Base-by-base conservation (phyloP, 2,113 vertebrate genomes). In the Syngnathus scovelli region DNA sequence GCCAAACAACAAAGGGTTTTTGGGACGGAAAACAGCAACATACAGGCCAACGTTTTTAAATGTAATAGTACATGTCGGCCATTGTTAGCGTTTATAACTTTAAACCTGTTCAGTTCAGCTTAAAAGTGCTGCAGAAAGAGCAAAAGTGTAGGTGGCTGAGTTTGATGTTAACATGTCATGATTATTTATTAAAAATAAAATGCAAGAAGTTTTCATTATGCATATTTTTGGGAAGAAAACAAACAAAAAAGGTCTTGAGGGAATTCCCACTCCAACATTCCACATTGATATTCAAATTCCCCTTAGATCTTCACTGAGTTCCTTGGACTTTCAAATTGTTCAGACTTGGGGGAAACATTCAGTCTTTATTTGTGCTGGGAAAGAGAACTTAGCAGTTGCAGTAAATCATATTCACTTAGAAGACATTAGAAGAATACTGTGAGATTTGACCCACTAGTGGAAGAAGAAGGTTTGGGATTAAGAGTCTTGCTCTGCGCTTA, bases 1-100 rank as follows among this genome's bases (percentile, higher is more conserved):
- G 63, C 61, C 67, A 71, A 75, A 80, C 61, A 23, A 70, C 60
- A 51, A 80, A 38, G 54, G 6, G 66, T 66, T 52, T 36, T 33
- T 13, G 48, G 48, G n/a, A 9, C 2, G 27, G 19, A 51, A 51
- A 51, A 51, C 15, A n/a, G 49, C 7, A n/a, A 7, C 5, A 7
- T 18, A 9, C 6, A 8, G 19, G 1, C 19, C 21, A 49, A 49
- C 11, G 8, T 38, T 18, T 60, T 60, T 19, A 60, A 9, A 37
- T 38, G n/a, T 9, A 38, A 60, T 19, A 16, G 3, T 36, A 37
- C 33, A 60, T 7, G 5, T 37, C 21, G 19, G 3, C 7, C 58
- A 19, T 38, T 5, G 46, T 51, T 51, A 7, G 19, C 44, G 12
- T 16, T 46, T 46, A 9, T 33, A 33, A 51, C 12, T 60, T 38